Evolutionary conservation across 2,888 invertebrate species (phyloP).

Genomic region (Belgica antarctica): DNA sequence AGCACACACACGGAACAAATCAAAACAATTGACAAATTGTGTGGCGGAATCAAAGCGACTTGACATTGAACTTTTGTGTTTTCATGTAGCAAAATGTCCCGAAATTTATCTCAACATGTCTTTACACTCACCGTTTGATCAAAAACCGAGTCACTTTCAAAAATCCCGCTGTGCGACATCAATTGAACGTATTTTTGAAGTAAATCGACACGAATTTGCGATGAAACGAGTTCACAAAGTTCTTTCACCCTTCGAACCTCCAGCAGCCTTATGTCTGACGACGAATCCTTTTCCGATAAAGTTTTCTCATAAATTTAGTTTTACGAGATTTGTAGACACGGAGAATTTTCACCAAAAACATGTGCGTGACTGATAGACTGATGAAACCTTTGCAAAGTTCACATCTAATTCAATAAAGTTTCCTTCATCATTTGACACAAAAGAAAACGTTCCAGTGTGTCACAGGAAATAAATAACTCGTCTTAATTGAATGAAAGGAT

Average conservation of each 20-base stretch:
- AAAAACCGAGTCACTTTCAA: too few relatives aligned
- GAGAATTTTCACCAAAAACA: background rate
- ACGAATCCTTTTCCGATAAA: background rate
- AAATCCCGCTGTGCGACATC: constrained; percentile 6
- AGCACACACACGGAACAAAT: constrained; percentile 13
- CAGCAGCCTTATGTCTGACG: too few relatives aligned
- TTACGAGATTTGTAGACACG: constrained; percentile 18
- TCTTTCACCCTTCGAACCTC: constrained; percentile 17
- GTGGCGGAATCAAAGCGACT: background rate
- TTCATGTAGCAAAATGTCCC: background rate
- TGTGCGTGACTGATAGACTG: constrained; percentile 38
- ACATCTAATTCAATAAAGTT: constrained; percentile 32
- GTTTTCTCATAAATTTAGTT: constrained; percentile 23
- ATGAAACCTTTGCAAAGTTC: constrained; percentile 27
- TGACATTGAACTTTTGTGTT: constrained; percentile 23
- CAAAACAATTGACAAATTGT: constrained; percentile 24
- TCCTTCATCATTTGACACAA: background rate
- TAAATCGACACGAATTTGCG: constrained; percentile 1
- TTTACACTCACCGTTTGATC: background rate
- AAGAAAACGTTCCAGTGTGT: background rate
- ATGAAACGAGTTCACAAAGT: constrained; percentile 20
- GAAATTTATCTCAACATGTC: background rate
- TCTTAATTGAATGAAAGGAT: constrained; percentile 19
- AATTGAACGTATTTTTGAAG: background rate
- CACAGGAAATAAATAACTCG: constrained; percentile 26